Conservation (phyloP, 1,140 invertebrate genomes). For the Caenorhabditis briggsae region DNA sequence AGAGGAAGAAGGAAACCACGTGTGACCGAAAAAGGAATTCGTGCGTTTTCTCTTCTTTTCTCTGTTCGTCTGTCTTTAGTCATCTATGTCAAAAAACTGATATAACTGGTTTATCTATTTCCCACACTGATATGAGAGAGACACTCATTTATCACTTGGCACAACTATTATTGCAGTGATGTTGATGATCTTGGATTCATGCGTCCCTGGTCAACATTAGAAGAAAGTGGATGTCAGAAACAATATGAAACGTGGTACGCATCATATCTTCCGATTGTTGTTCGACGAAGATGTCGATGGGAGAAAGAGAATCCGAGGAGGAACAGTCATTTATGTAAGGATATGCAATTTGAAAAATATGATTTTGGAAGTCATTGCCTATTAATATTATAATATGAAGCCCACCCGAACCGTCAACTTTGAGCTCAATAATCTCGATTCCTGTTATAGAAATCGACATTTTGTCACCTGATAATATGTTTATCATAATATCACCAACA, state of each 20-base stretch:
- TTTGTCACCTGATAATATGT: too few species aligned
- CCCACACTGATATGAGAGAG: not conserved
- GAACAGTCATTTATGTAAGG: slow-evolving; percentile 43
- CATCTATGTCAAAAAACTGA: not conserved
- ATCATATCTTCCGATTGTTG: slow-evolving; percentile 54
- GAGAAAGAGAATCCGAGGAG: slow-evolving; percentile 57
- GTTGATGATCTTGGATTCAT: slow-evolving; percentile 59
- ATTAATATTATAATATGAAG: too few species aligned
- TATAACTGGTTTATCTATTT: slow-evolving; percentile 1
- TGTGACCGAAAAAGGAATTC: not conserved
- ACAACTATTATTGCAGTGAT: slow-evolving; percentile 41
- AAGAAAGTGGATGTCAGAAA: slow-evolving; percentile 34
- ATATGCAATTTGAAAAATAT: not conserved
- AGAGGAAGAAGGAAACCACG: not conserved
- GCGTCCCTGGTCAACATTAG: slow-evolving; percentile 58
- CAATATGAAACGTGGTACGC: slow-evolving; percentile 51
- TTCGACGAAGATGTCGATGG: slow-evolving; percentile 55
- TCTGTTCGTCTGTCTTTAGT: slow-evolving; percentile 6
- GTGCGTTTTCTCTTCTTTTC: slow-evolving; percentile 31
- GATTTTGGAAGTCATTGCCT: not conserved
- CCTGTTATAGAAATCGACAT: too few species aligned
- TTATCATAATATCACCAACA: too few species aligned
- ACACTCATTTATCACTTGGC: not conserved
- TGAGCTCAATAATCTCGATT: too few species aligned
- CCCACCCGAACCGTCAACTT: too few species aligned